Evolutionary conservation across 2,888 invertebrate species (phyloP), one percentile per base, ranked within the genome.

Genomic region (Ennomos quercinarius): DNA sequence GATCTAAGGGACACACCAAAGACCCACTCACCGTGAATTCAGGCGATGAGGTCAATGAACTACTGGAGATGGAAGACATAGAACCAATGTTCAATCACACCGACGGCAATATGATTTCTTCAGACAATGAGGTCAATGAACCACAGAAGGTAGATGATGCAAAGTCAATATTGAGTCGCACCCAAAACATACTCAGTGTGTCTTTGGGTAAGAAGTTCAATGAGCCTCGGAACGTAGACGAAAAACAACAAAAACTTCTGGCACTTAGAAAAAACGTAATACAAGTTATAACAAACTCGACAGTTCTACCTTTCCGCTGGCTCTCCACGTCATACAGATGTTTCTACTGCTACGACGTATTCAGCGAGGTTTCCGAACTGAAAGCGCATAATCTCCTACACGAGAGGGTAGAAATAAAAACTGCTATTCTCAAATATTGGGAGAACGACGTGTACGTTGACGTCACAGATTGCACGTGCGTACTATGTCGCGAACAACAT

Each of bases 261-360:
- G 36, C 44, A n/a, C 71, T 80, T 65, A 77, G 79, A 61, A 60
- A 66, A 6, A 81, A 83, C 41, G 71, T 84, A 0, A 67, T 67
- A 0, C 68, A 73, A 51, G 66, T 83, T 0, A 57, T 87, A 0
- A 52, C 71, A 8, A 74, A 78, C 8, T 77, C 83, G 0, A 78
- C 78, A 0, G 59, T 76, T 0, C 69, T 72, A 63, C 80, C 81
- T 0, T 82, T 81, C 42, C 64, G 76, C 35, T 81, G 80, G 78
- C 60, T 77, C 0, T 64, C 64, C n/a, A 77, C 69, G 3, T 68
- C 67, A 0, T 80, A 73, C 43, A 61, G 76, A 61, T 81, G 80
- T 38, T 80, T 81, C 46, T 80, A 72, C 44, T 82, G 81, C 51
- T 77, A 76, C 17, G 77, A 78, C 27, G 65, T 76, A 38, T 80